Evolutionary conservation across 2,113 vertebrate genomes (phyloP).

Genomic region (Colius striatus): DNA sequence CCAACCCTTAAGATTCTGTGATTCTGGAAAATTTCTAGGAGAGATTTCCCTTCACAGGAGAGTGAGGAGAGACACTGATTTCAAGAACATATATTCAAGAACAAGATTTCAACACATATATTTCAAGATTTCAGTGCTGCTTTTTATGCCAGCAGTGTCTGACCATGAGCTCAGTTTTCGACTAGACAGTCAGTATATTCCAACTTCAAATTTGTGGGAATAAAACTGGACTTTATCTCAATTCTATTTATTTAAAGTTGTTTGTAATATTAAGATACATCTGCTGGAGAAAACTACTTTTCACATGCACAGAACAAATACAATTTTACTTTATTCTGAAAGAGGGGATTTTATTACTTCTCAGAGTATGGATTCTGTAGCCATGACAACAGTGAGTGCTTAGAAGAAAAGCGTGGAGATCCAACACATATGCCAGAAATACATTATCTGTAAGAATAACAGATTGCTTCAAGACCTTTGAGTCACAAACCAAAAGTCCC

Average conservation of each 20-base stretch:
- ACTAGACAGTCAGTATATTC: not conserved
- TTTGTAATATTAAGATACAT: not conserved
- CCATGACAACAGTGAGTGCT: not conserved
- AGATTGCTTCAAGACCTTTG: not conserved
- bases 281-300: not conserved
- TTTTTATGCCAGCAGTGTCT: not conserved
- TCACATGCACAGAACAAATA: not conserved
- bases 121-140: not conserved
- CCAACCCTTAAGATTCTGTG: too few relatives aligned
- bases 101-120: not conserved
- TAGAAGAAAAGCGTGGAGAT: not conserved
- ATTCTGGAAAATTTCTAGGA: not conserved
- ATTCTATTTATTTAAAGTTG: not conserved
- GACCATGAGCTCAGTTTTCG: accelerated
- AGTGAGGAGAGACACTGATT: not conserved
- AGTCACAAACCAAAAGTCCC: not conserved
- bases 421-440: not conserved
- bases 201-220: not conserved
- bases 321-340: not conserved
- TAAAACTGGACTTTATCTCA: not conserved
- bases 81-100: too few relatives aligned
- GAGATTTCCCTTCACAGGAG: not conserved
- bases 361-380: not conserved
- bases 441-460: not conserved
- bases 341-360: not conserved